These are phyloP conservation scores for Venustaconcha ellipsiformis DNA, from an alignment of 1,140 invertebrate species.

Conservation along the genomic window DNA sequence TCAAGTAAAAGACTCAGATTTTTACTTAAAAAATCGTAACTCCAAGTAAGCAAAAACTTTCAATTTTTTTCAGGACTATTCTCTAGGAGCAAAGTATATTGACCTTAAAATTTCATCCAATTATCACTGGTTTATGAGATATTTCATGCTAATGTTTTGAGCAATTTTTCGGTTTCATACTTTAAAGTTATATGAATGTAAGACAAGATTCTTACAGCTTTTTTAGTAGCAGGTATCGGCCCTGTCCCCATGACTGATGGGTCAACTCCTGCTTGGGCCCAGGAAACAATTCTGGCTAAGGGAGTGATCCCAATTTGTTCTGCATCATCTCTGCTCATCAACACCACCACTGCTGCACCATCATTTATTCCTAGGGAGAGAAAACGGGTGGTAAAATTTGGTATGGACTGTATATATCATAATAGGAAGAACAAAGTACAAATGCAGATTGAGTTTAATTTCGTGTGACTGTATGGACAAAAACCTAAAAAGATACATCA, in stretches of 20 bases:
- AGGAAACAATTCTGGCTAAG: constrained; percentile 63
- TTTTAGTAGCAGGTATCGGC: constrained; percentile 65
- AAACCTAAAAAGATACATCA: too few species aligned
- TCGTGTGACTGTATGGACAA: neutral
- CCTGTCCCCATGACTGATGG: constrained; percentile 69
- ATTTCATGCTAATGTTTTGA: too few species aligned
- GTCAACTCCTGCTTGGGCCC: constrained; percentile 68
- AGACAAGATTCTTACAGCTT: constrained; percentile 50
- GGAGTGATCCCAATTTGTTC: constrained; percentile 67
- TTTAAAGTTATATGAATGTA: too few species aligned
- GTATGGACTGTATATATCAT: neutral
- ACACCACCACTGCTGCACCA: constrained; percentile 84
- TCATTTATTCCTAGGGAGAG: constrained; percentile 79
- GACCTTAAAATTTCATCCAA: too few species aligned
- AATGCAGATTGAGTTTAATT: neutral
- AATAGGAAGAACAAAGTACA: neutral
- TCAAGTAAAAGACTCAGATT: too few species aligned
- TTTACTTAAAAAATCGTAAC: too few species aligned
- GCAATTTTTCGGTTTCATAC: too few species aligned
- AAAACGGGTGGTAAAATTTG: neutral
- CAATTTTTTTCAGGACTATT: too few species aligned
- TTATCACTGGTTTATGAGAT: too few species aligned
- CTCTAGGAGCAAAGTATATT: too few species aligned
- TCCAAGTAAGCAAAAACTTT: too few species aligned
- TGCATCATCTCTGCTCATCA: constrained; percentile 76